Conservation (phyloP, 2,113 vertebrate genomes). For the Megaceryle maxima region DNA sequence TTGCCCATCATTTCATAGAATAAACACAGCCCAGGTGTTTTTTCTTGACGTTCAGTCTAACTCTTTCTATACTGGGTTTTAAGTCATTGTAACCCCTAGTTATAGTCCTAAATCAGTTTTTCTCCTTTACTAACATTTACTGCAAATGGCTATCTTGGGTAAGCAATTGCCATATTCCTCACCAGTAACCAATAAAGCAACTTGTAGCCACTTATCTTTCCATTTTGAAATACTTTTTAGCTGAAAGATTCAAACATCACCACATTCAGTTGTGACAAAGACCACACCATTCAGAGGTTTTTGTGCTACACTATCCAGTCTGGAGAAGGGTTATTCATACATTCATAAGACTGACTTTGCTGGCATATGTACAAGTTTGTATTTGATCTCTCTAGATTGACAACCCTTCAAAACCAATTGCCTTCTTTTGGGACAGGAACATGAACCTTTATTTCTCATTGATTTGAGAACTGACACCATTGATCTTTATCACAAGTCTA, state of each 20-base stretch:
- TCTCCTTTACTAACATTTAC: background rate
- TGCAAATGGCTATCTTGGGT: background rate
- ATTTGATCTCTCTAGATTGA: conserved; percentile 1
- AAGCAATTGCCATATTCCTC: background rate
- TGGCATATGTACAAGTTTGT: background rate
- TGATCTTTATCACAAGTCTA: background rate
- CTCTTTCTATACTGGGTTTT: background rate
- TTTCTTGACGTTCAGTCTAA: background rate
- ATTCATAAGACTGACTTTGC: background rate
- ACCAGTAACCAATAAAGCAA: background rate
- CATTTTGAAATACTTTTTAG: background rate
- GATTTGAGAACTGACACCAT: conserved; percentile 10
- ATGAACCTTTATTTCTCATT: conserved; percentile 8
- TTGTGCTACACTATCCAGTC: background rate
- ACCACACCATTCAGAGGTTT: background rate
- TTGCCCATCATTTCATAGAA: background rate
- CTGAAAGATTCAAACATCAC: background rate
- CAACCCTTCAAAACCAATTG: background rate
- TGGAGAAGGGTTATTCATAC: background rate
- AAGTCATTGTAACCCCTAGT: background rate
- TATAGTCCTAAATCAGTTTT: background rate
- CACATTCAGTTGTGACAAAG: background rate
- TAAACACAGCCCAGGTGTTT: background rate
- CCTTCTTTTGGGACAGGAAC: conserved; percentile 4
- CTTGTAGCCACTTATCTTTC: background rate